phyloP scores from a whole-genome alignment of 2,113 vertebrate genomes.

The Hymenochirus boettgeri region DNA sequence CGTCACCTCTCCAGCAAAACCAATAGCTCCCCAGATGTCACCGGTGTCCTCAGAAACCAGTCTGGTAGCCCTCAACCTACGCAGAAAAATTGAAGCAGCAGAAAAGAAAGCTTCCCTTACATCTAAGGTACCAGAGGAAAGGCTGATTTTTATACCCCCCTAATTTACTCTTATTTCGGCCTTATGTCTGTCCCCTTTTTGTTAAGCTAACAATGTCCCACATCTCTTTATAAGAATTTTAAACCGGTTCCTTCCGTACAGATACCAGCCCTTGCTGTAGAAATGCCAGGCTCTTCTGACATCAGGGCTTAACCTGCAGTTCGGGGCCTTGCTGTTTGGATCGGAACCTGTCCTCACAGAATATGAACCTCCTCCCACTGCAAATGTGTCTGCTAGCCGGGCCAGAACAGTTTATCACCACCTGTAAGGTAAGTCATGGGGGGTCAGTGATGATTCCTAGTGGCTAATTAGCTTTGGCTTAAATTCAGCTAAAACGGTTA shows the following conservation, averaged over 20 bases:
- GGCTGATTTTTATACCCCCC: too few species aligned
- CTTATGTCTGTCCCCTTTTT: too few species aligned
- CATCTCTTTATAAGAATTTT: too few species aligned
- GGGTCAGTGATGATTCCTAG: too few species aligned
- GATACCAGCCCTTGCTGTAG: slow-evolving; percentile 91
- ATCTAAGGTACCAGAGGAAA: slow-evolving; percentile 84
- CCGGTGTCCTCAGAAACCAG: slow-evolving; percentile 87
- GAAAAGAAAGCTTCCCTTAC: slow-evolving; percentile 89
- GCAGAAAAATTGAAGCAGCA: slow-evolving; percentile 92
- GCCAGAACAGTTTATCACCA: slow-evolving; percentile 85
- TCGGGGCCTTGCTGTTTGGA: slow-evolving; percentile 91
- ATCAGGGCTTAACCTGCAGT: slow-evolving; percentile 95
- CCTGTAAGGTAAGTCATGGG: slow-evolving; percentile 76
- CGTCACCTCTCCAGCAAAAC: slow-evolving; percentile 71
- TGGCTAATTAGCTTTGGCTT: too few species aligned
- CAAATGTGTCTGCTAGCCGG: slow-evolving; percentile 67
- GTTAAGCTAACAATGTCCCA: too few species aligned
- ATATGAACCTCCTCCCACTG: slow-evolving; percentile 77
- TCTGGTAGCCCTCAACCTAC: slow-evolving; percentile 89
- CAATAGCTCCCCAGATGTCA: slow-evolving; percentile 73
- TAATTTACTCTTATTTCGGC: too few species aligned
- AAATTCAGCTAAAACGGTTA: too few species aligned
- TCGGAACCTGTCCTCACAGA: slow-evolving; percentile 94
- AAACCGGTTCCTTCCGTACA: slow-evolving; percentile 53
- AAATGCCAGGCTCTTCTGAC: slow-evolving; percentile 93